These are phyloP conservation scores for Apus apus DNA, from an alignment of 2,113 vertebrate species.

Conservation along the genomic window DNA sequence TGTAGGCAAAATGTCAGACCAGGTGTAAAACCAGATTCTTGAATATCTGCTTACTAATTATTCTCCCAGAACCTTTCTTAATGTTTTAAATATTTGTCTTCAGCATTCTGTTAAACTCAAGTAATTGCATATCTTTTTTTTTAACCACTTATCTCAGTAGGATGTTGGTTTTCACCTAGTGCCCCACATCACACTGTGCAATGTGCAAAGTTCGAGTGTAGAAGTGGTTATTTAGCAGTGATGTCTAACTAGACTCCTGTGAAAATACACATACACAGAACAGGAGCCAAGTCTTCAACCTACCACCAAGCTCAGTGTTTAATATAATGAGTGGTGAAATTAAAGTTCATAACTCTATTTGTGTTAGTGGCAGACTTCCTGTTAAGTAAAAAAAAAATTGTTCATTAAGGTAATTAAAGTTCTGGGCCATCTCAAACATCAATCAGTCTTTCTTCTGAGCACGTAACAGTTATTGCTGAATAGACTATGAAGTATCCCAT, in stretches of 20 bases:
- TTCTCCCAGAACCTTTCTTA: background rate
- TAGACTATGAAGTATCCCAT: slow-evolving; percentile 33
- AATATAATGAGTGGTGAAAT: background rate
- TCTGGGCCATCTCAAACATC: slow-evolving; percentile 44
- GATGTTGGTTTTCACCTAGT: background rate
- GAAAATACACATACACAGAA: background rate
- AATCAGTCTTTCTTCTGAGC: slow-evolving; percentile 40
- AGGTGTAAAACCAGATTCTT: background rate
- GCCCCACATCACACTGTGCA: background rate
- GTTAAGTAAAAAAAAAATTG: slow-evolving; percentile 20
- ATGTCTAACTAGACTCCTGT: background rate
- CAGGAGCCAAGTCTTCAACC: background rate
- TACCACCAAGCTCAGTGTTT: background rate
- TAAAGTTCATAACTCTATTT: slow-evolving; percentile 16
- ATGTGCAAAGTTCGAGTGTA: background rate
- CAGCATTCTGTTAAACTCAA: background rate
- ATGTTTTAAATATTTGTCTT: background rate
- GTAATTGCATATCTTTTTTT: background rate
- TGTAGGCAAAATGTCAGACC: background rate
- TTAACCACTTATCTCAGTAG: background rate
- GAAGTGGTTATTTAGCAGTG: background rate
- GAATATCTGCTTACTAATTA: background rate
- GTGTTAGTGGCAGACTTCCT: background rate
- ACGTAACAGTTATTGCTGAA: slow-evolving; percentile 53
- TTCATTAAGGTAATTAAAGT: slow-evolving; percentile 53